Conservation (phyloP, 2,797 vertebrate genomes). For the Danio jaintianensis region DNA sequence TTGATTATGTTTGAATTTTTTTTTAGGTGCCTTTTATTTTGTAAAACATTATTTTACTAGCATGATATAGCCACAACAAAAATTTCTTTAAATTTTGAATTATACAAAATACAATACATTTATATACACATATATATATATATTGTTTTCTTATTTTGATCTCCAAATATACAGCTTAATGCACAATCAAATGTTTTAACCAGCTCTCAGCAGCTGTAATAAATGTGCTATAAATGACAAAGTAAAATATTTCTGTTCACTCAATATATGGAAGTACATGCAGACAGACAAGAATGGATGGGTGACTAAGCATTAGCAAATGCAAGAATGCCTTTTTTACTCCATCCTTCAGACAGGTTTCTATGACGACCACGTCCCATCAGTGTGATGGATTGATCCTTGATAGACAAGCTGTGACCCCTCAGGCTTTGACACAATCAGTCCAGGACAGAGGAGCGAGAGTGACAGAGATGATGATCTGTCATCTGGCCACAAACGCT, state of each 20-base stretch:
- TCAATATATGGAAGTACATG: background rate
- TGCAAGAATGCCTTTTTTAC: conserved; percentile 24
- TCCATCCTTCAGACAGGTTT: conserved; percentile 43
- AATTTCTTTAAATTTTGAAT: no score
- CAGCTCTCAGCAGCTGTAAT: background rate
- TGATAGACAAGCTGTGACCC: conserved; percentile 59
- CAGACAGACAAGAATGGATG: background rate
- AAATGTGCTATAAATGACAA: background rate
- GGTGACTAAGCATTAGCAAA: conserved; percentile 19
- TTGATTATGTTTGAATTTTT: no score
- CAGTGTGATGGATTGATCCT: conserved; percentile 54
- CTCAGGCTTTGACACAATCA: conserved; percentile 50
- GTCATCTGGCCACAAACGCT: conserved; percentile 7
- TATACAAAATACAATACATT: no score
- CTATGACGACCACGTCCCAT: conserved; percentile 55
- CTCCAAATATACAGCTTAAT: background rate
- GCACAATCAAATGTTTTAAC: background rate
- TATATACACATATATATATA: no score
- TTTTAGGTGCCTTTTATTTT: no score
- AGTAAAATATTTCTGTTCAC: background rate
- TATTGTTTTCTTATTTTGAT: no score
- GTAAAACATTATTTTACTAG: no score
- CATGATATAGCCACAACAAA: no score
- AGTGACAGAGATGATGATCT: conserved; percentile 35
- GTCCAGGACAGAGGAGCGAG: conserved; percentile 33